These are phyloP conservation scores for Parotocinclus haroldoi DNA, from an alignment of 2,797 vertebrate species.

Conservation along the genomic window DNA sequence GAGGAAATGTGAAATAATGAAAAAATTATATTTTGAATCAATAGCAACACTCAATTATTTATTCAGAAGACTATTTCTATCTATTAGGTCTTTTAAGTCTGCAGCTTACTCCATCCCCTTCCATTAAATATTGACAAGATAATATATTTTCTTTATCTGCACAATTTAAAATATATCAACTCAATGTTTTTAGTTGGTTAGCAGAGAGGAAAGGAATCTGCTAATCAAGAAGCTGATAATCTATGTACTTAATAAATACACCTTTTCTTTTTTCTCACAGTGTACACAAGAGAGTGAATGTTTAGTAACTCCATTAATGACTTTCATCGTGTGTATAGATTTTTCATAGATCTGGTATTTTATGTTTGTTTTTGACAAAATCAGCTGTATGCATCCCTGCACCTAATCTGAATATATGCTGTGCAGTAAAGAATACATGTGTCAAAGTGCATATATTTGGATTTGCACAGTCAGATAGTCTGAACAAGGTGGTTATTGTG, in stretches of 20 bases:
- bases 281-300: background rate
- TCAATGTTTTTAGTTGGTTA: constrained; percentile 29
- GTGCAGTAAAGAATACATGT: background rate
- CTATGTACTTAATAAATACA: background rate
- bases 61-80: constrained; percentile 47
- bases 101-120: constrained; percentile 34
- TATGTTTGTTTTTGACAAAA: no score
- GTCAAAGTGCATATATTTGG: background rate
- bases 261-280: background rate
- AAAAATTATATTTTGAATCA: constrained; percentile 42
- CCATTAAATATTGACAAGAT: constrained; percentile 48
- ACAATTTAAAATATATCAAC: constrained; percentile 53
- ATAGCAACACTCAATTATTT: constrained; percentile 49
- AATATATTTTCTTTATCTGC: constrained; percentile 55
- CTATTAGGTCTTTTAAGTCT: constrained; percentile 37
- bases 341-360: no score
- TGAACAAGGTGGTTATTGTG: constrained; percentile 29
- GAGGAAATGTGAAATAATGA: constrained; percentile 15
- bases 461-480: constrained; percentile 34
- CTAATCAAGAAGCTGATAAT: constrained; percentile 15
- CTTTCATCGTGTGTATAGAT: background rate
- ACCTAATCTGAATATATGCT: no score
- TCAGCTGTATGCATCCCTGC: no score
- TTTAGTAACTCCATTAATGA: background rate
- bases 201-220: constrained; percentile 13